Percentiles rank a stretch among this genome's conserved stretches.
Conservation (phyloP, 2,113 vertebrate genomes). For the Notarius quadriscutis region DNA sequence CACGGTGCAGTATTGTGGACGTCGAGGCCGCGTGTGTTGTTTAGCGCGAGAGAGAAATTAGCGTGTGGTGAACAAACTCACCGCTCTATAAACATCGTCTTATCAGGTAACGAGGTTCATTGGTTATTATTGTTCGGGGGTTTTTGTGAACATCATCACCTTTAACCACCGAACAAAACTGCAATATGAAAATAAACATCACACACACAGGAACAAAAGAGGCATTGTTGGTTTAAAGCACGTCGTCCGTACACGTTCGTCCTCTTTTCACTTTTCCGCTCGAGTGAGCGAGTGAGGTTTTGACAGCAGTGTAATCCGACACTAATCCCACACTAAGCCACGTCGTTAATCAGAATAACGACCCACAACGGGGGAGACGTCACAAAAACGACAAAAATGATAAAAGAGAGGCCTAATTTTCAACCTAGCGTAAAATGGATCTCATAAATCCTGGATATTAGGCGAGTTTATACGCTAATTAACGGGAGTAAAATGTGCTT, state of each 20-base stretch:
- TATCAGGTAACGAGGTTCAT: background rate
- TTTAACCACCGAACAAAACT: slow-evolving; percentile 8
- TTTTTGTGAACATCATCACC: background rate
- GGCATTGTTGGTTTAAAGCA: slow-evolving; percentile 50
- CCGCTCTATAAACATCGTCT: background rate
- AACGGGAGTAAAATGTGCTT: background rate
- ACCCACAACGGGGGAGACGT: background rate
- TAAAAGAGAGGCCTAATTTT: background rate
- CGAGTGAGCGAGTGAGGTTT: slow-evolving; percentile 20
- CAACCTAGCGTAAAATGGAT: background rate
- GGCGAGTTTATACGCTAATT: background rate
- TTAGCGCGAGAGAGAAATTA: no score
- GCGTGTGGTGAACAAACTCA: background rate
- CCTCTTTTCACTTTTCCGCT: slow-evolving; percentile 43
- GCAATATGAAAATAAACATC: background rate
- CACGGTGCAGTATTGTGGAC: no score
- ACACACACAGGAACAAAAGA: slow-evolving; percentile 57
- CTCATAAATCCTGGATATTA: background rate
- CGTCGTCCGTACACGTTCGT: background rate
- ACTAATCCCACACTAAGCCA: slow-evolving; percentile 51
- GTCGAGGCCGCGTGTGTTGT: background rate
- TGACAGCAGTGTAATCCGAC: slow-evolving; percentile 50
- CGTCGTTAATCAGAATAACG: slow-evolving; percentile 61
- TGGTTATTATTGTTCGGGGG: no score
- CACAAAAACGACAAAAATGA: slow-evolving; percentile 1